Percentiles rank a stretch among this genome's conserved stretches.
Evolutionary conservation across 1,140 invertebrate species (phyloP).

Genomic region (Habropoda laboriosa): DNA sequence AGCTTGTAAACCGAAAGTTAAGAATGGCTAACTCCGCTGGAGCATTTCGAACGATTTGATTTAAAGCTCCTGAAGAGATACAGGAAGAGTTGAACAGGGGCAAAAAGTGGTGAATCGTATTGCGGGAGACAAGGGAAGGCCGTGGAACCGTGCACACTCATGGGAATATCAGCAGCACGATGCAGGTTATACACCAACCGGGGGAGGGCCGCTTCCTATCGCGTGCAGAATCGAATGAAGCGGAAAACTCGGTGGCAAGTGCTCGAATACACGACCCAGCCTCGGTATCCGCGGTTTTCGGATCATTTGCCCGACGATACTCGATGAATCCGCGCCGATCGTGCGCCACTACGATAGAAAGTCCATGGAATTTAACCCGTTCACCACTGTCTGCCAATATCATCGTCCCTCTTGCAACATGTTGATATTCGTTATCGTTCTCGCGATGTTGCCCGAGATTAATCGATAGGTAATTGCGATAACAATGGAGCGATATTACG

Average conservation of each 20-base stretch:
- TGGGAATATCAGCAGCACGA: slow-evolving; percentile 4
- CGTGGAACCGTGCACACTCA: background rate
- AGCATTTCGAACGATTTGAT: background rate
- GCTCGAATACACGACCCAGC: background rate
- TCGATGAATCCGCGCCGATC: background rate
- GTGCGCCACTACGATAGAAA: background rate
- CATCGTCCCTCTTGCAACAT: too few species aligned
- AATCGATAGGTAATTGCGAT: too few species aligned
- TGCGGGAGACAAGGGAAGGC: background rate
- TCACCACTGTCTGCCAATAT: background rate
- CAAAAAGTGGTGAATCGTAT: background rate
- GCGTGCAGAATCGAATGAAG: slow-evolving; percentile 22
- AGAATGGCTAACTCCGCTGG: background rate
- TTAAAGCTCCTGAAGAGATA: background rate
- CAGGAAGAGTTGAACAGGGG: background rate
- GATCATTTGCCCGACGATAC: slow-evolving; percentile 30
- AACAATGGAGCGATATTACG: too few species aligned
- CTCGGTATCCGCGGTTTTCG: slow-evolving; percentile 40
- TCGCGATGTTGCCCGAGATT: too few species aligned
- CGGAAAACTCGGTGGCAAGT: slow-evolving; percentile 36
- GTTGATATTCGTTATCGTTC: background rate
- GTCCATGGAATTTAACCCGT: background rate
- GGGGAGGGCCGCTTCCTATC: slow-evolving; percentile 10
- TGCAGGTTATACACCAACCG: background rate
- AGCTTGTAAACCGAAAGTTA: background rate